Evolutionary conservation across 2,888 invertebrate species (phyloP), one percentile per base, ranked within the genome.

Genomic region (Drosophila cracens): DNA sequence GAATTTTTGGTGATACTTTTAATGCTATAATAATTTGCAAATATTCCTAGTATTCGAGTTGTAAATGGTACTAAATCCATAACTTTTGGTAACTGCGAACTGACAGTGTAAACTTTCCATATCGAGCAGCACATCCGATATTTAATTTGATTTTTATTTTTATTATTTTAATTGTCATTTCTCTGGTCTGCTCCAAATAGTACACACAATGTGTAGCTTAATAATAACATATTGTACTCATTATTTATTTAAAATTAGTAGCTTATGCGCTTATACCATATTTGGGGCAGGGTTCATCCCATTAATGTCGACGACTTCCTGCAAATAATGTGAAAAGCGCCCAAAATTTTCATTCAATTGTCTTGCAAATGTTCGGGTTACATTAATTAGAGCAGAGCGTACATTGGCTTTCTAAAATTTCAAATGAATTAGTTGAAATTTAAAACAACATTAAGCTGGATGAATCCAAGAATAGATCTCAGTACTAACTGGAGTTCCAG

Each of bases 381-480:
- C 48, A 71, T 54, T 77, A 85, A 88, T 74, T 74, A 72, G 83
- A 83, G 88, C 83, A 83, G 57, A 88, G 62, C 73, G 71, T 56
- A n/a, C 48, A 48, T 61, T 70, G 58, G 38, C 59, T 70, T 65
- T 64, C 52, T 36, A 60, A 56, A 61, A 48, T 64, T 46, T 34
- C 10, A 34, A 59, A 60, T 38, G n/a, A 46, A 25, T 49, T 57
- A 13, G 25, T 16, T 18, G 18, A 10, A 31, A 33, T 65, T 25
- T 1, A 10, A 65, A 25, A 43, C 13, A 33, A 31, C 25, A 29
- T 43, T 25, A 43, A 53, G 43, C 52, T 3, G 0, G 10, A 52
- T 43, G n/a, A 67, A 13, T 66, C 18, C 27, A 21, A 16, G 7
- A 48, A 18, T 34, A 33, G 38, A 36, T n/a, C 11, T 52, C 73